These are phyloP conservation scores for Austrolebias charrua DNA, from an alignment of 2,797 vertebrate species.

Conservation along the genomic window DNA sequence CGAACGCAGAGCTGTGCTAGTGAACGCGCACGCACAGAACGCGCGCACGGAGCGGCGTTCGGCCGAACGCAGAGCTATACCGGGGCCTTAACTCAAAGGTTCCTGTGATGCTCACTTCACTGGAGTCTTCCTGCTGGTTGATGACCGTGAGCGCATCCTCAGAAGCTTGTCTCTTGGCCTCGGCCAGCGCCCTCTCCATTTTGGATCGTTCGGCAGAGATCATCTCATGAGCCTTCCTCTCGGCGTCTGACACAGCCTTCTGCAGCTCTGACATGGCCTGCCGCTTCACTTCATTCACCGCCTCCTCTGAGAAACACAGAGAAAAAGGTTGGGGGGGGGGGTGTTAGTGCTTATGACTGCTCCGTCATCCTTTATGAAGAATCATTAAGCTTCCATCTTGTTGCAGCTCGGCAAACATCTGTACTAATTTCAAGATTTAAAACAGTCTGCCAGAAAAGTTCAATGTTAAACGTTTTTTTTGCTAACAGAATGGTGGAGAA, in stretches of 20 bases:
- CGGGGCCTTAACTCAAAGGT: conserved; percentile 4
- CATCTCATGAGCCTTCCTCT: conserved; percentile 96
- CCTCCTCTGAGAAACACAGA: conserved; percentile 85
- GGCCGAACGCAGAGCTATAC: too few species aligned
- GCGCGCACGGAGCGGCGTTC: too few species aligned
- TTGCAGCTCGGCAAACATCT: conserved; percentile 68
- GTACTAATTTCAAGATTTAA: conserved; percentile 80
- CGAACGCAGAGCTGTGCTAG: too few species aligned
- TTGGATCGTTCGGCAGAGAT: conserved; percentile 94
- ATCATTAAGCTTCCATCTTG: conserved; percentile 71
- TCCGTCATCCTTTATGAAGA: conserved; percentile 64
- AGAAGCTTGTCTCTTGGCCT: conserved; percentile 94
- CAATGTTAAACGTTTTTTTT: conserved; percentile 34
- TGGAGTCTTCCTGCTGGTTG: conserved; percentile 98
- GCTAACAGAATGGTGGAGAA: conserved; percentile 46
- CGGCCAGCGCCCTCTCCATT: conserved; percentile 94
- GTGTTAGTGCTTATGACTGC: conserved; percentile 35
- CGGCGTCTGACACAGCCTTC: conserved; percentile 94
- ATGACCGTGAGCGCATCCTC: conserved; percentile 93
- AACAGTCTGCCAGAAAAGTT: conserved; percentile 69
- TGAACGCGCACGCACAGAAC: too few species aligned
- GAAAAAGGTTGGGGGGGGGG: conserved; percentile 8
- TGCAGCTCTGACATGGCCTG: conserved; percentile 98
- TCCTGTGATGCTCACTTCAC: conserved; percentile 86
- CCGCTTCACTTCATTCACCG: conserved; percentile 96